Base-by-base conservation (phyloP, 2,797 vertebrate genomes). In the Kryptopterus vitreolus region DNA sequence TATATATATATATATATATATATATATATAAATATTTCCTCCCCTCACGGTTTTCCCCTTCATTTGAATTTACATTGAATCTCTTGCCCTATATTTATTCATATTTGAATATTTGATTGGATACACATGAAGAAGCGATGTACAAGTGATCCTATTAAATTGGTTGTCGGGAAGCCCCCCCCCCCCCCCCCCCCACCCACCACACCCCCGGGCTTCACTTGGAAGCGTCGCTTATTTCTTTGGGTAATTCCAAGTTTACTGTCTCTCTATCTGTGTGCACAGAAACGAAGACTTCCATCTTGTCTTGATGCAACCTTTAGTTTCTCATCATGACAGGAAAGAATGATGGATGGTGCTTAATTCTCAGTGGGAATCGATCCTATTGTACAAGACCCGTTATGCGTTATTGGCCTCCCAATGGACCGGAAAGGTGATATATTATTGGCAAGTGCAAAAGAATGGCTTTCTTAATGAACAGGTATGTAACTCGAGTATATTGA, bases 401-500 rank as follows among this genome's bases (percentile, higher is more conserved):
- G 72, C 24, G 59, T 75, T 75, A 46, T 48, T 75, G 72, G 22
- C 72, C 55, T 61, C 59, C 10, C 5, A 75, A 16, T 61, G 55
- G 72, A 61, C 38, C 72, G 22, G 72, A 48, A 61, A 75, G 38
- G 57, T 75, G 72, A 59, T 61, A 59, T 29, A 48, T 75, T 38
- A n/a, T 48, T 59, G 26, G 55, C 59, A 61, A 31, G 61, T 29
- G 57, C 16, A 46, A 38, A 75, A 61, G 38, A 75, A 75, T 46
- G 57, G 24, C n/a, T 38, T 61, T 75, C 55, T 75, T 75, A 59
- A 75, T 48, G 59, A 75, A 75, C 72, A 75, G 72, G 72, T 75
- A 75, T 75, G 72, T 46, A 75, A 59, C 72, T 46, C 1, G 55
- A 74, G 74, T 11, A 77, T 20, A 52, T 29, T 58, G 76, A 57